phyloP scores from a whole-genome alignment of 2,888 invertebrate species.

The Mythimna loreyi region DNA sequence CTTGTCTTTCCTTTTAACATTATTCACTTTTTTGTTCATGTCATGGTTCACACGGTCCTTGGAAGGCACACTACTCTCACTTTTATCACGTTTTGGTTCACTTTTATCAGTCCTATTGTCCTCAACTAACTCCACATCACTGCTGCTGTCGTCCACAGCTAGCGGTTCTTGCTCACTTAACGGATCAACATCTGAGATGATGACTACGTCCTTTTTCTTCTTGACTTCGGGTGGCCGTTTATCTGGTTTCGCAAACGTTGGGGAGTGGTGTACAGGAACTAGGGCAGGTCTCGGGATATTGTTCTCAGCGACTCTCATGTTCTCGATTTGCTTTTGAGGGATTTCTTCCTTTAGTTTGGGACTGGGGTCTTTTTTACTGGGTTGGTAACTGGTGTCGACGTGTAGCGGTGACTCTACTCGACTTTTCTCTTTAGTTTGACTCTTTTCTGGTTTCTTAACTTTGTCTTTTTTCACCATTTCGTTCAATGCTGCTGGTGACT shows the following conservation, averaged over 20 bases:
- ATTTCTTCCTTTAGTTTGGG: constrained; percentile 80
- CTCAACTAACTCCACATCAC: constrained; percentile 87
- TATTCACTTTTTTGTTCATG: constrained; percentile 71
- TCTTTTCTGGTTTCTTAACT: constrained; percentile 73
- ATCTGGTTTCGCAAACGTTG: constrained; percentile 86
- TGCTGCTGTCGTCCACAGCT: constrained; percentile 86
- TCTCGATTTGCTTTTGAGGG: constrained; percentile 81
- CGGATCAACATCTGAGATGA: constrained; percentile 85
- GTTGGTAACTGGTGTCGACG: constrained; percentile 79
- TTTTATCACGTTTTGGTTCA: constrained; percentile 77
- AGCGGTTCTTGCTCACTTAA: constrained; percentile 80
- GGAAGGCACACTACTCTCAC: constrained; percentile 82
- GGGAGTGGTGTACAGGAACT: constrained; percentile 83
- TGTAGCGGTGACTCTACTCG: constrained; percentile 76
- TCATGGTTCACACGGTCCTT: constrained; percentile 76
- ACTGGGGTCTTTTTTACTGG: constrained; percentile 78
- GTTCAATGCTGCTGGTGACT: constrained; percentile 85
- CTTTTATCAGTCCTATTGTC: constrained; percentile 77
- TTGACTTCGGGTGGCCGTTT: constrained; percentile 84
- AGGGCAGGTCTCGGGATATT: constrained; percentile 84
- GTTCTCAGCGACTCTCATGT: constrained; percentile 81
- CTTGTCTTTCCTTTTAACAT: constrained; percentile 67
- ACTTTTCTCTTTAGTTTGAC: constrained; percentile 70
- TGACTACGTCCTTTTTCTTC: constrained; percentile 84
- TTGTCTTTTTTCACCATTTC: constrained; percentile 83